These are phyloP conservation scores for Archips xylosteana DNA, from an alignment of 2,888 invertebrate genomes.

Conservation along the genomic window DNA sequence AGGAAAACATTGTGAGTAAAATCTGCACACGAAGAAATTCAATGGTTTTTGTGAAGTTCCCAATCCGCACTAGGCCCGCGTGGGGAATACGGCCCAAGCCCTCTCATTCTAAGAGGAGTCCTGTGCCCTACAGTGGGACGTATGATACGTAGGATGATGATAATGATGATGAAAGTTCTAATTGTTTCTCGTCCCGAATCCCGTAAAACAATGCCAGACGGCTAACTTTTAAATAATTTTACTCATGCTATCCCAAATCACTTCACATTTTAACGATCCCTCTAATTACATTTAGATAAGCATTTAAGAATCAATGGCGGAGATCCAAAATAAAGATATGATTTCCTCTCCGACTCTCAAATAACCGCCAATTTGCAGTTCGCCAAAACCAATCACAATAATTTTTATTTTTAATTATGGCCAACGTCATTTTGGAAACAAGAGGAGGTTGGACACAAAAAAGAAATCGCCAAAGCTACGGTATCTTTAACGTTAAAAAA, in stretches of 20 bases:
- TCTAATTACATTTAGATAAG: neutral
- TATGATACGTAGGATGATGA: too few relatives aligned
- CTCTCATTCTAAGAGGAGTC: too few relatives aligned
- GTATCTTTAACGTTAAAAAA: neutral
- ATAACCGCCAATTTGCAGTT: slow-evolving; percentile 78
- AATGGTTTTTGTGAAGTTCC: too few relatives aligned
- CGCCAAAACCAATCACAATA: slow-evolving; percentile 83
- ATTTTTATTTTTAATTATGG: slow-evolving; percentile 80
- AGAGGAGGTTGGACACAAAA: slow-evolving; percentile 48
- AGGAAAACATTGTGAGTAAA: too few relatives aligned
- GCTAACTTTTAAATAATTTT: neutral
- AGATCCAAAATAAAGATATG: slow-evolving; percentile 39
- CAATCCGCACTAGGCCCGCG: too few relatives aligned
- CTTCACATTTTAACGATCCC: neutral
- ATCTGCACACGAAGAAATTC: too few relatives aligned
- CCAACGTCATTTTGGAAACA: slow-evolving; percentile 58
- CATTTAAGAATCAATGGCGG: slow-evolving; percentile 6
- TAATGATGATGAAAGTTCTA: too few relatives aligned
- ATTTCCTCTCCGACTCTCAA: slow-evolving; percentile 45
- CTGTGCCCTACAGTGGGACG: too few relatives aligned
- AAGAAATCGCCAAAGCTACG: slow-evolving; percentile 44
- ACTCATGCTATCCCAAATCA: neutral
- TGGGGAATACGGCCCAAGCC: too few relatives aligned
- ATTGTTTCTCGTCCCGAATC: too few relatives aligned
- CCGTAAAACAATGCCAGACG: neutral